Evolutionary conservation across 2,797 vertebrate genomes (phyloP), one percentile per base, ranked within the genome.

Genomic region (Pterois miles): DNA sequence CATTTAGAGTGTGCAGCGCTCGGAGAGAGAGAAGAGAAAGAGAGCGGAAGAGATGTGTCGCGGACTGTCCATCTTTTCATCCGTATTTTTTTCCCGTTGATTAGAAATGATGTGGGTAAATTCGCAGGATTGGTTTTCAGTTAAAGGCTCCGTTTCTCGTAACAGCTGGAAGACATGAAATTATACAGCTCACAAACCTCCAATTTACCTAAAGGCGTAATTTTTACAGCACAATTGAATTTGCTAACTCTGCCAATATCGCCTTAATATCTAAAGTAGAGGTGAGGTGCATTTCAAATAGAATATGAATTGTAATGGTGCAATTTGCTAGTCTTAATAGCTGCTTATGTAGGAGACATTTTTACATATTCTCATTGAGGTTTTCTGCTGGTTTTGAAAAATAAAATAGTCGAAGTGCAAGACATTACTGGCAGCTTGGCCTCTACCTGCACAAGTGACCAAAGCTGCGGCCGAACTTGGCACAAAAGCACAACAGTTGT

Each of bases 1-100:
- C 89, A 89, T 89, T 92, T 90, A 83, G 86, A 89, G 87, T 82
- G 90, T 70, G 74, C 83, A 84, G 52, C 48, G 56, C 82, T 83
- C 22, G 10, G 72, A 82, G 64, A 81, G 67, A 71, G 33, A 64
- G 59, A 59, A 72, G 16, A 66, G 67, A 40, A 81, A 80, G 34
- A 76, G 53, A 33, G 76, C 9, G 7, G 27, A 22, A 40, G 56
- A 75, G 80, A 84, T 74, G 54, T 53, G 59, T 80, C 11, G 12
- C 53, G 53, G 75, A 67, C 73, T 71, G 60, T 88, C 64, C 40
- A 27, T 73, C 54, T 71, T 76, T 76, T 78, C 40, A 71, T 72
- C 2, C n/a, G 11, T 62, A 7, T 76, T 60, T 76, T 59, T 50
- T 27, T 4, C 14, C 5, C n/a, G 64, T 14, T 18, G 4, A 22